Base-by-base conservation (phyloP, 2,888 invertebrate species). In the Cephus nigrinus region DNA sequence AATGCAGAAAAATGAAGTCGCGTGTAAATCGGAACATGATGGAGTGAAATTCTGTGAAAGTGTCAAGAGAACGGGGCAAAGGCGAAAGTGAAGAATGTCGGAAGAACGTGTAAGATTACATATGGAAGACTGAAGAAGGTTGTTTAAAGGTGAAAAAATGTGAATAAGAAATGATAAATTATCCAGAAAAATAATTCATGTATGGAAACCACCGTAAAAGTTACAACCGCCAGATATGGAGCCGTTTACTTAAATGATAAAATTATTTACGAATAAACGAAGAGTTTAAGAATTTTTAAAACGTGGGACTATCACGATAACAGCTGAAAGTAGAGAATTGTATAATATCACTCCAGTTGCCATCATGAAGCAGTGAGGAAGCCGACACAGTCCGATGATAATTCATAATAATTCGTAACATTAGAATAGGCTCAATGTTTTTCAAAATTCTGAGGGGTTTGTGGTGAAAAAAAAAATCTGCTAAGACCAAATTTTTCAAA, bases 211-310 rank as follows among this genome's bases (percentile, higher is more conserved):
- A 55, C 23, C 15, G 4, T 23, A 9, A 55, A 55, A 23, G 1
- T 40, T 55, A 23, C 9, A 55, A 3, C 23, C 71, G 72, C 15
- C 15, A 69, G 69, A 73, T 15, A 35, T 68, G 31, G 12, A 9
- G 1, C 69, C 12, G 76, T 82, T 82, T 81, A 71, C 79, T 73
- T 69, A 77, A 72, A 74, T 74, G 86, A 85, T 85, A 85, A 85
- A 82, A 80, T 73, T 81, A 80, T 84, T 85, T 82, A 79, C 73
- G 31, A 74, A 35, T 73, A 76, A 80, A 78, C 71, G 78, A 36
- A 31, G 55, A 9, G 9, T 23, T 23, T 55, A 9, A 55, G 55
- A 55, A 23, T 15, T 23, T 55, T 55, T 1, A 55, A 23, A 23
- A 55, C 0, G 9, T 9, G 55, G 55, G 2, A 55, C 23, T 0